Base-by-base conservation (phyloP, 2,113 vertebrate species). In the Nyctereutes procyonoides region DNA sequence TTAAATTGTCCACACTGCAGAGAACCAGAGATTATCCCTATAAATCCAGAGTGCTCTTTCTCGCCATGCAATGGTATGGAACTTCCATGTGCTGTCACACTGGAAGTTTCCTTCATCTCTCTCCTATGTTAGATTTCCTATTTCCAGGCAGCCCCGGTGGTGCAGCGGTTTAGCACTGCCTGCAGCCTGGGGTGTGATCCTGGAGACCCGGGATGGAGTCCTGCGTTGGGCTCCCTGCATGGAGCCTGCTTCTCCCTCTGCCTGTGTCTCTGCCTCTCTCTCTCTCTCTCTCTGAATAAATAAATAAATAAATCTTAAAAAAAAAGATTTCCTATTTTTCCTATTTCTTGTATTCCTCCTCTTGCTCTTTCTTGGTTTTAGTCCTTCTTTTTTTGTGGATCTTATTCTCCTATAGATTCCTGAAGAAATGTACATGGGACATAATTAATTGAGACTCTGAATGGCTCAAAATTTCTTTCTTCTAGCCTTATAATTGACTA, bases 401-500 rank as follows among this genome's bases (percentile, higher is more conserved):
- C 15, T 97, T 73, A 88, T 69, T 94, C 30, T 96, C 32, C 3
- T 82, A 4, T 14, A 92, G 53, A 17, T 97, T 71, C 91, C 77
- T 55, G 22, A 93, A 67, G 35, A 96, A 96, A 88, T 12, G 19
- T 38, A 56, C 79, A 17, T 48, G 60, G 53, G 32, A 84, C 19
- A 20, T 71, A 94, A 77, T 76, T 76, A 35, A n/a, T 32, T 86
- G 30, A 88, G 58, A 83, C 19, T 56, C n/a, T 74, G 32, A 14
- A 51, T 74, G 19, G 89, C 79, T 85, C 79, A 19, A 71, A 83
- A 92, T 62, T 56, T 89, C 56, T 96, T 88, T 96, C 73, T 85
- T 79, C 24, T 63, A 71, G 48, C 77, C 63, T 97, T 73, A 35
- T 19, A 74, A 92, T 20, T 71, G 60, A 71, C 35, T 53, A 55